Evolutionary conservation across 2,797 vertebrate species (phyloP).

Genomic region (Falco biarmicus): DNA sequence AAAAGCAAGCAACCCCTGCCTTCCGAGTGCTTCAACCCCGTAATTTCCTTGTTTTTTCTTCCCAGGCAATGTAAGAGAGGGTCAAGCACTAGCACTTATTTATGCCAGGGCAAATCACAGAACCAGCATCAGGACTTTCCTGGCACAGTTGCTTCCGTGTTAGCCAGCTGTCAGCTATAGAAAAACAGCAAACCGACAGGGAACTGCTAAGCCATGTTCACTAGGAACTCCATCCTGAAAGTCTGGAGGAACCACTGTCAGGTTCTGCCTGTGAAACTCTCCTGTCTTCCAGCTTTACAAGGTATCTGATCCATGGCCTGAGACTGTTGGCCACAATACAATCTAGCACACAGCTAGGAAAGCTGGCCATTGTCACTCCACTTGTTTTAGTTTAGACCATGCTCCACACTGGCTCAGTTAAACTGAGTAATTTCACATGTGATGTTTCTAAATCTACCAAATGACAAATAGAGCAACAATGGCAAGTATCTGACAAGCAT

Average conservation of each 20-base stretch:
- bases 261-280: not conserved
- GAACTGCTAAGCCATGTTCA: not conserved
- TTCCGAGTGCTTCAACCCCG: not conserved
- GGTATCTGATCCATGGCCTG: fast-evolving
- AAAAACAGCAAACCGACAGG: not conserved
- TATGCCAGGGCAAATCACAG: not conserved
- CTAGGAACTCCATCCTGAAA: not conserved
- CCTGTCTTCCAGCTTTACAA: not conserved
- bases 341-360: fast-evolving
- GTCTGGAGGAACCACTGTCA: not conserved
- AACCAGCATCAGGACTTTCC: not conserved
- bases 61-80: not conserved
- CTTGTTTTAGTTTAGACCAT: not conserved
- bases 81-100: not conserved
- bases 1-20: not conserved
- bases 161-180: not conserved
- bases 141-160: not conserved
- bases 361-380: not conserved
- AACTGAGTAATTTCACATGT: not conserved
- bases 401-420: not conserved
- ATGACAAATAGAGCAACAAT: not conserved
- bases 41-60: not conserved
- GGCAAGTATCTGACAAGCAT: not conserved
- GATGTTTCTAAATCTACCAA: not conserved
- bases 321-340: fast-evolving